Evolutionary conservation across 2,888 invertebrate genomes (phyloP).

Genomic region (Tenthredo distinguenda): DNA sequence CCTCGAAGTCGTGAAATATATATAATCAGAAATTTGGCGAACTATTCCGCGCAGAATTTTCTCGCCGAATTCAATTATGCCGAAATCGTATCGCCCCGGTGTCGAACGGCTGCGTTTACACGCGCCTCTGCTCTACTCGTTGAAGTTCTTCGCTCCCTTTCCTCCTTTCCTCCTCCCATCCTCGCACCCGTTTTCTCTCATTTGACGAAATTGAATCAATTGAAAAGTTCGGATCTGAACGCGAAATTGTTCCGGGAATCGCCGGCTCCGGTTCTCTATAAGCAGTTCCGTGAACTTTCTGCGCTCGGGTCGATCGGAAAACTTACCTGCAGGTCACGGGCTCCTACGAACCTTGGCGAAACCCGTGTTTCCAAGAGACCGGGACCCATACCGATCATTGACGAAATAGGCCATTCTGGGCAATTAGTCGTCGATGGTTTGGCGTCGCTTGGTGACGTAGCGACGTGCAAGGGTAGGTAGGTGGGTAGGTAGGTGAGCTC

Average conservation of each 20-base stretch:
- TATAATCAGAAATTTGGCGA: too few relatives aligned
- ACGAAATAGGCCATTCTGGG: slow-evolving; percentile 40
- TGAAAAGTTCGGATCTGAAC: neutral
- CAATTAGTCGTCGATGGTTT: slow-evolving; percentile 43
- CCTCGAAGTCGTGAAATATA: neutral
- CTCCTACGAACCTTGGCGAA: too few relatives aligned
- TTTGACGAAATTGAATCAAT: slow-evolving; percentile 32
- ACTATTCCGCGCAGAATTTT: neutral
- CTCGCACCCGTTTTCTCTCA: neutral
- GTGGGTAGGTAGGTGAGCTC: neutral
- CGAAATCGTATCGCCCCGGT: too few relatives aligned
- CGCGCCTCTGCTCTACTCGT: neutral
- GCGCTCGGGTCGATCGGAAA: too few relatives aligned
- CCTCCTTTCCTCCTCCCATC: too few relatives aligned
- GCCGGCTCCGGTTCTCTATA: too few relatives aligned
- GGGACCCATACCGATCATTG: neutral
- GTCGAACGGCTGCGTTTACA: neutral
- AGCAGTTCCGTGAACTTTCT: neutral
- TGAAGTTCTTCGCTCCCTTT: neutral
- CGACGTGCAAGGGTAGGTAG: neutral
- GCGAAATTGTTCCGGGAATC: neutral
- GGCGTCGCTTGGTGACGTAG: slow-evolving; percentile 33
- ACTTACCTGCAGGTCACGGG: neutral
- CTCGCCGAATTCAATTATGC: neutral
- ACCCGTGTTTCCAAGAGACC: neutral